Conservation (phyloP, 2,113 vertebrate species). For the Heptranchias perlo region DNA sequence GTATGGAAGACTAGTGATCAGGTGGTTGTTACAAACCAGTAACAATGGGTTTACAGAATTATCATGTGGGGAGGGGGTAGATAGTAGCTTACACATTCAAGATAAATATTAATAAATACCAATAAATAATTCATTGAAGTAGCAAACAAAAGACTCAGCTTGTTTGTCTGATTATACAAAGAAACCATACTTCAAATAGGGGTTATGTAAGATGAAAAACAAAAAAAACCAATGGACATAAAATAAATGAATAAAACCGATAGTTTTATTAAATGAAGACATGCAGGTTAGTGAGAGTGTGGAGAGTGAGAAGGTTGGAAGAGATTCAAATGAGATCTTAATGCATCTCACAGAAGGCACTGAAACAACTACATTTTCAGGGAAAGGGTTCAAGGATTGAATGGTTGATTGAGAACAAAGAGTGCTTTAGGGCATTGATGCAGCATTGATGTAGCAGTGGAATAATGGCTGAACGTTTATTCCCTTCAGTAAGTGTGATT, state of each 20-base stretch:
- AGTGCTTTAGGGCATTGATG: not conserved
- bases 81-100: not conserved
- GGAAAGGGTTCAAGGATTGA: not conserved
- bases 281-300: not conserved
- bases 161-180: not conserved
- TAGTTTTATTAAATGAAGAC: not conserved
- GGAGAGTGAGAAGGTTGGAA: not conserved
- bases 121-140: slow-evolving; percentile 20
- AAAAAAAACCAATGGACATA: not conserved
- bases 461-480: not conserved
- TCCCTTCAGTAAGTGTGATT: not conserved
- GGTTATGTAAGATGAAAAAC: not conserved
- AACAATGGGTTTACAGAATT: not conserved
- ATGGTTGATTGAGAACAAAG: not conserved
- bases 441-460: not conserved
- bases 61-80: not conserved
- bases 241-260: not conserved
- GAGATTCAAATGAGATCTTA: slow-evolving; percentile 14
- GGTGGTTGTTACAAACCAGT: not conserved
- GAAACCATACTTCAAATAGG: not conserved
- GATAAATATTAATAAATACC: slow-evolving; percentile 18
- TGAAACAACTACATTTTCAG: slow-evolving; percentile 12
- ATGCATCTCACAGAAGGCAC: not conserved
- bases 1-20: not conserved
- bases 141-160: slow-evolving; percentile 7